A percentile compares a stretch with the other conserved stretches of the same genome.
These are phyloP conservation scores for Alligator sinensis DNA, from an alignment of 2,113 vertebrate species.

Conservation along the genomic window DNA sequence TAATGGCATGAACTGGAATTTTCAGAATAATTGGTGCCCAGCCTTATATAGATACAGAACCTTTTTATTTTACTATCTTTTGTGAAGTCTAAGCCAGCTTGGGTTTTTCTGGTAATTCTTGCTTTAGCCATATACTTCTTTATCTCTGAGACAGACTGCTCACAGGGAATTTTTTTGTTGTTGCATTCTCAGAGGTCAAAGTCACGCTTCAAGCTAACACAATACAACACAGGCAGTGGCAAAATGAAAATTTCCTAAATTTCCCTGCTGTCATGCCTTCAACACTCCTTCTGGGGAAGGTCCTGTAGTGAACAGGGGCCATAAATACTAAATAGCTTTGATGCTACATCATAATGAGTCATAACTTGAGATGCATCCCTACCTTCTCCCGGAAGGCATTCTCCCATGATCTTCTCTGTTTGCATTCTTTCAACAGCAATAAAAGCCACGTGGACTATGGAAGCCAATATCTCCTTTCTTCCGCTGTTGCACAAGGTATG, in stretches of 20 bases:
- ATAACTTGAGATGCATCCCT: not conserved
- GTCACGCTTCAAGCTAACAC: not conserved
- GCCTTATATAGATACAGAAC: no score
- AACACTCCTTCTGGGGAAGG: not conserved
- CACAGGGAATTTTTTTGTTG: not conserved
- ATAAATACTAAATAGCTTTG: not conserved
- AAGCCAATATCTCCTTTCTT: not conserved
- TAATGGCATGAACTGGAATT: no score
- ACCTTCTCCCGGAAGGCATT: rapidly evolving
- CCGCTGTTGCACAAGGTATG: not conserved
- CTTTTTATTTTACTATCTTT: no score
- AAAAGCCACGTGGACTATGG: not conserved
- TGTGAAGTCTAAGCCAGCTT: no score
- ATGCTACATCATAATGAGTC: not conserved
- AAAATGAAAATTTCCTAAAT: not conserved
- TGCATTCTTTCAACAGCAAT: not conserved
- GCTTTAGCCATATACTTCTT: no score
- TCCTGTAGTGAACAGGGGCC: not conserved
- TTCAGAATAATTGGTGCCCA: no score
- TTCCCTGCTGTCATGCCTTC: not conserved
- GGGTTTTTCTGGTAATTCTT: no score
- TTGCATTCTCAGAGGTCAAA: not conserved
- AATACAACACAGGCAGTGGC: not conserved
- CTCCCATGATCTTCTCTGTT: not conserved
- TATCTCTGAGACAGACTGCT: not conserved